phyloP scores from a whole-genome alignment of 2,888 invertebrate species.

The Hirtodrosophila histrioides region DNA sequence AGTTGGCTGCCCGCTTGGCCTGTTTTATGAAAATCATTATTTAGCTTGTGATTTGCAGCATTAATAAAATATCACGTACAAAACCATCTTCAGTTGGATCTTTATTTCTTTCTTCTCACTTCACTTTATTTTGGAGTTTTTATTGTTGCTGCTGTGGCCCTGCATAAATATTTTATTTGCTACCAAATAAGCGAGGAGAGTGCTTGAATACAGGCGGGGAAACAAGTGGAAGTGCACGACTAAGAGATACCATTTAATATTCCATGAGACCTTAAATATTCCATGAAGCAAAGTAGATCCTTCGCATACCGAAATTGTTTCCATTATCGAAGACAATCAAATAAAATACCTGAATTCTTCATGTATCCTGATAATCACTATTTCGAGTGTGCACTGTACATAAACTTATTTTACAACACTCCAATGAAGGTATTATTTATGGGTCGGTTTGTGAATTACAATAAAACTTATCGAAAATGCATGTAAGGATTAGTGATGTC shows the following conservation, averaged over 20 bases:
- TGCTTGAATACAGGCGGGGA: background rate
- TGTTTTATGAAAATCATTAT: slow-evolving; percentile 49
- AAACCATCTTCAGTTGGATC: slow-evolving; percentile 21
- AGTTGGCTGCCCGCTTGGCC: background rate
- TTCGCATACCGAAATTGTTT: too few species aligned
- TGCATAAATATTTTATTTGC: slow-evolving; percentile 37
- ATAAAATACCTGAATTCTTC: too few species aligned
- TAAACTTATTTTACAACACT: too few species aligned
- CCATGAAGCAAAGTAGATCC: too few species aligned
- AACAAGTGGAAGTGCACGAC: background rate
- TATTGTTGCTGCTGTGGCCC: background rate
- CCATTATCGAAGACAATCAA: too few species aligned
- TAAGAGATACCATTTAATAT: background rate
- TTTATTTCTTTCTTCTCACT: slow-evolving; percentile 11
- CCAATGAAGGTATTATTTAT: too few species aligned
- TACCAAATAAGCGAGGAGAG: slow-evolving; percentile 17
- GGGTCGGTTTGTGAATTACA: too few species aligned
- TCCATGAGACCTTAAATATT: too few species aligned
- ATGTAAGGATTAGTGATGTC: too few species aligned
- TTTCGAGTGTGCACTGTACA: too few species aligned
- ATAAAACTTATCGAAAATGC: too few species aligned
- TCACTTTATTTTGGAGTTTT: slow-evolving; percentile 11
- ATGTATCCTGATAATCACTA: too few species aligned
- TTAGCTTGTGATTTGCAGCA: slow-evolving; percentile 46
- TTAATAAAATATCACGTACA: slow-evolving; percentile 67